Percentiles rank a stretch among this genome's conserved stretches.
phyloP scores from a whole-genome alignment of 2,113 vertebrate species.

The Syrmaticus mikado region DNA sequence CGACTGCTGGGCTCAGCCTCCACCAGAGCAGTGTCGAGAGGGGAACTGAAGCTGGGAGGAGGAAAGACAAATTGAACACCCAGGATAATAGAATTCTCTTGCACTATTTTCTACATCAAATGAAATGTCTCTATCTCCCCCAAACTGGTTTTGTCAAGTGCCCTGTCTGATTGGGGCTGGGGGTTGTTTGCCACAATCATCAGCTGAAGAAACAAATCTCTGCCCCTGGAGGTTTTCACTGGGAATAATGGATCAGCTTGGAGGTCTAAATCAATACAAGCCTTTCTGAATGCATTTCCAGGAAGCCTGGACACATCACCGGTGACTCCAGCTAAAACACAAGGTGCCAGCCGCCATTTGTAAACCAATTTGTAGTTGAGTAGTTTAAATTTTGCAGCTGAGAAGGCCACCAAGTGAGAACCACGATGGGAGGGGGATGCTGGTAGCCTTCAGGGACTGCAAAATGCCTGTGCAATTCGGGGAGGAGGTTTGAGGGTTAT shows the following conservation, averaged over 20 bases:
- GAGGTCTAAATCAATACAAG: constrained; percentile 54
- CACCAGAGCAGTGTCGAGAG: neutral
- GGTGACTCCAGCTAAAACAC: constrained; percentile 40
- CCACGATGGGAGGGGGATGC: neutral
- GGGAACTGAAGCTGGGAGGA: neutral
- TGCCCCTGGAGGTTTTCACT: constrained; percentile 14
- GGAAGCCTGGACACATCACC: constrained; percentile 20
- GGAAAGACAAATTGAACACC: neutral
- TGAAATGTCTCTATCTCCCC: neutral
- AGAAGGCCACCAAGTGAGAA: neutral
- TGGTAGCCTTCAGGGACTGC: neutral
- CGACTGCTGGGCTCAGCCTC: neutral
- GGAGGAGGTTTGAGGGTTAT: neutral
- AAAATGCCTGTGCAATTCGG: neutral
- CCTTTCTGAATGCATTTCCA: constrained; percentile 55
- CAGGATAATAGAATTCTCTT: neutral
- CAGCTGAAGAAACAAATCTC: constrained; percentile 22
- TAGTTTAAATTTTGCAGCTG: constrained; percentile 30
- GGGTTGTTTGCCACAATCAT: neutral
- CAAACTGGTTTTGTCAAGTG: constrained; percentile 8
- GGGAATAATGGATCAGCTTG: neutral
- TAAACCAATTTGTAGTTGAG: constrained; percentile 55
- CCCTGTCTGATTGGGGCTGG: neutral
- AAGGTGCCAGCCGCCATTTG: constrained; percentile 22
- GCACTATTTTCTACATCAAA: neutral